These are phyloP conservation scores for Corella eumyota DNA, from an alignment of 23 tunicate genomes.

Conservation along the genomic window DNA sequence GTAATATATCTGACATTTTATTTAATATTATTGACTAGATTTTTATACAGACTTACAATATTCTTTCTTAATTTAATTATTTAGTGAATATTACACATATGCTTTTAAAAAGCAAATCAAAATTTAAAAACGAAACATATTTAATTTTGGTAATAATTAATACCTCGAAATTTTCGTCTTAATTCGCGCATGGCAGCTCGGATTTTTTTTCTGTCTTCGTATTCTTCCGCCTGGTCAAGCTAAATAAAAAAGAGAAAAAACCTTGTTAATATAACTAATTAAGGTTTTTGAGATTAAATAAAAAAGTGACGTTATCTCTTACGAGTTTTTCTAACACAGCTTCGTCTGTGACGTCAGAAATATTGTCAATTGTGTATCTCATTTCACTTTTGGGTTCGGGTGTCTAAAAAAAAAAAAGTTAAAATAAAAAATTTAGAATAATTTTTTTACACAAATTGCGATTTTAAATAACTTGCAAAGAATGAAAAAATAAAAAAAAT, in stretches of 20 bases:
- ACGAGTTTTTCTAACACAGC: conserved; percentile 61
- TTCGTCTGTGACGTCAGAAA: conserved; percentile 40
- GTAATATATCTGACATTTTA: too few relatives aligned
- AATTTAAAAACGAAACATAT: too few relatives aligned
- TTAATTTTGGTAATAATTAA: too few relatives aligned
- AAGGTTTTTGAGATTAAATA: too few relatives aligned
- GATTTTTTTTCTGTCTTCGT: conserved; percentile 63
- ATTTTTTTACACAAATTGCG: neutral
- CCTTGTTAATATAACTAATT: neutral
- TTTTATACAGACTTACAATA: neutral
- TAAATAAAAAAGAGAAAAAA: conserved; percentile 10
- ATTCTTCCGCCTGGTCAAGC: conserved; percentile 55
- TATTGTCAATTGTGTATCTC: conserved; percentile 44
- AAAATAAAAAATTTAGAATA: neutral
- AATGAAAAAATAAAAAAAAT: too few relatives aligned
- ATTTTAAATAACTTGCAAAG: too few relatives aligned
- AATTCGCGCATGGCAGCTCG: conserved; percentile 62
- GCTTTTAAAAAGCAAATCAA: too few relatives aligned
- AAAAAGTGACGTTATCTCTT: too few relatives aligned
- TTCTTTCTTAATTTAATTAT: too few relatives aligned
- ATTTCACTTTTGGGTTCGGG: neutral
- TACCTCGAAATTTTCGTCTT: conserved; percentile 14
- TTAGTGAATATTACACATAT: too few relatives aligned
- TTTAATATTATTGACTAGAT: neutral
- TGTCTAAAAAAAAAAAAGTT: neutral